A percentile compares a stretch with the other conserved stretches of the same genome.
phyloP scores from a whole-genome alignment of 2,797 vertebrate genomes.

The Heliangelus exortis region DNA sequence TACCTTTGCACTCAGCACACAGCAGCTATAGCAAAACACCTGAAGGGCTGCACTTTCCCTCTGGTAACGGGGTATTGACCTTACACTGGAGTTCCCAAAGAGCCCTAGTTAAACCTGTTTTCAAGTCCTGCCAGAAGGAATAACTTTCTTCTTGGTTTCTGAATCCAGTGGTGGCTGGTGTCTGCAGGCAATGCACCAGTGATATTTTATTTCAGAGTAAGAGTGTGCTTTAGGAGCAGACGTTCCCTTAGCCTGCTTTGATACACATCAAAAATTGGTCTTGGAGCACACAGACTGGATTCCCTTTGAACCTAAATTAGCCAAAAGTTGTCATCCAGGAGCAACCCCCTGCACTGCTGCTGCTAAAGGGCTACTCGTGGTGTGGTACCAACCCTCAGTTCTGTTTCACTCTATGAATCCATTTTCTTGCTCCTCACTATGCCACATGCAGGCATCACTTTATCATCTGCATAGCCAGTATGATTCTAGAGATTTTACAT shows the following conservation, averaged over 20 bases:
- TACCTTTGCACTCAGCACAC: not conserved
- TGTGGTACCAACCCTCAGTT: not conserved
- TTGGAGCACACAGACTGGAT: not conserved
- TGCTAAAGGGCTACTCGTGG: not conserved
- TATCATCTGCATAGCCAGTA: not conserved
- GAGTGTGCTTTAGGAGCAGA: not conserved
- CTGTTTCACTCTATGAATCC: not conserved
- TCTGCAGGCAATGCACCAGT: not conserved
- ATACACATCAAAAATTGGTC: not conserved
- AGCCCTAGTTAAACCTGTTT: not conserved
- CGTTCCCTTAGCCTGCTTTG: not conserved
- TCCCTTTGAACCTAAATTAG: not conserved
- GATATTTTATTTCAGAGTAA: not conserved
- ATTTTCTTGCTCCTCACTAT: not conserved
- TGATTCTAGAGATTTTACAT: not conserved
- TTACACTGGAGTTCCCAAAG: not conserved
- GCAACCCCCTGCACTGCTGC: rapidly evolving
- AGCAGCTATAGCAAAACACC: not conserved
- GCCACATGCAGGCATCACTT: not conserved
- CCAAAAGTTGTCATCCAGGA: not conserved
- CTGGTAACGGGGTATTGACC: not conserved
- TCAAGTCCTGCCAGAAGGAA: not conserved
- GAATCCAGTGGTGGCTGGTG: not conserved
- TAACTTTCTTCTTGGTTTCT: not conserved
- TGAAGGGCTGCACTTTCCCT: not conserved